Base-by-base conservation (phyloP, 1,140 invertebrate species). In the Heliconius nattereri region DNA sequence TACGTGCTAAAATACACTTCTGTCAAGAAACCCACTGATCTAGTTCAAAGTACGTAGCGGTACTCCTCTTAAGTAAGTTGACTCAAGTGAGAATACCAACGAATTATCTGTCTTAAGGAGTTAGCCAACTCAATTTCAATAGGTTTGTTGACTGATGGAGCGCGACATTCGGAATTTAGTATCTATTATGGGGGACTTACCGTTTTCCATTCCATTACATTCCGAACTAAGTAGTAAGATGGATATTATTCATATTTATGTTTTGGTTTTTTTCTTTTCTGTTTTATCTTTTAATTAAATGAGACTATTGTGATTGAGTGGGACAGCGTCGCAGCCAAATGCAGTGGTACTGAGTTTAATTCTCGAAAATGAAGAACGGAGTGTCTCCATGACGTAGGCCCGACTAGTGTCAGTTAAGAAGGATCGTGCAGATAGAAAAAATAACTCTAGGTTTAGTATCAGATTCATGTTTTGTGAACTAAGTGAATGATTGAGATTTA, bases 121-220 rank as follows among this genome's bases (percentile, higher is more conserved):
- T 83, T 78, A 81, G 66, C 40, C 60, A 84, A 82, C 81, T 81
- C 73, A 66, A 80, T 82, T 82, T 82, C 81, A 80, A 81, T 75
- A 32, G 75, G 78, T 80, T 74, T 49, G 73, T 80, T 82, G 81
- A 82, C 83, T 80, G 81, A 84, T 82, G 81, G 77, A 79, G 78
- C 83, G 73, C 74, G 71, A 78, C 82, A 78, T 82, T 60, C 81
- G 74, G 71, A 78, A 78, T 80, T 82, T 76, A 70, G 78, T 79
- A 76, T 76, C 76, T 80, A 84, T 82, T 80, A 82, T 84, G 78
- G 80, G 78, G 76, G 83, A 80, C 83, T 84, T 80, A 78, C 76
- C 40, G 76, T 80, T 80, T 84, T 84, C 81, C 83, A 80, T 84
- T 84, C 79, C 78, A 84, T 84, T 84, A 82, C 73, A 78, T 74